Percentiles rank a stretch among this genome's conserved stretches.
phyloP scores from a whole-genome alignment of 2,797 vertebrate species.

The Xiphophorus birchmanni region DNA sequence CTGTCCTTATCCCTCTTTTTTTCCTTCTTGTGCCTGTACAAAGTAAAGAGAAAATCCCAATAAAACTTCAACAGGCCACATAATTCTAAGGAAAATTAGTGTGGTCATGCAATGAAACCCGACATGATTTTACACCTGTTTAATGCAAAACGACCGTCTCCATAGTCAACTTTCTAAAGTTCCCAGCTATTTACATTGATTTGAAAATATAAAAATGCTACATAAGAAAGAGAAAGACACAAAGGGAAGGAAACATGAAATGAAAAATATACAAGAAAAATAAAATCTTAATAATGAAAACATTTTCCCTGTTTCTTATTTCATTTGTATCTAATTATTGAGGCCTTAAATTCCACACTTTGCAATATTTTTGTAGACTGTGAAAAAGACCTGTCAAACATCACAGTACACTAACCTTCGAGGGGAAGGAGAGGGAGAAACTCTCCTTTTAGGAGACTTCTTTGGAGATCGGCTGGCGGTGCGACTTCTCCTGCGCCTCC shows the following conservation, averaged over 20 bases:
- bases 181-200: neutral
- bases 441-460: conserved; percentile 90
- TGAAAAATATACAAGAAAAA: neutral
- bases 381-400: neutral
- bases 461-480: conserved; percentile 87
- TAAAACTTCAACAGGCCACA: neutral
- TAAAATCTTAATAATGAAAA: neutral
- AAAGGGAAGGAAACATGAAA: neutral
- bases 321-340: neutral
- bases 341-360: neutral
- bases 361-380: neutral
- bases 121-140: neutral
- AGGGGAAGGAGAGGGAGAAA: conserved; percentile 90
- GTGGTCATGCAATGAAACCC: neutral
- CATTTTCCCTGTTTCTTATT: neutral
- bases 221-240: neutral
- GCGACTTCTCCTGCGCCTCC: conserved; percentile 87
- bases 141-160: neutral
- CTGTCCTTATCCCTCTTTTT: conserved; percentile 96
- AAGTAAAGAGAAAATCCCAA: neutral
- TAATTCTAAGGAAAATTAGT: neutral
- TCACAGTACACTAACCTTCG: conserved; percentile 81
- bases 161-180: neutral
- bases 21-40: conserved; percentile 88
- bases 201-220: neutral